Base-by-base conservation (phyloP, 2,888 invertebrate species). In the Melanostoma mellinum region DNA sequence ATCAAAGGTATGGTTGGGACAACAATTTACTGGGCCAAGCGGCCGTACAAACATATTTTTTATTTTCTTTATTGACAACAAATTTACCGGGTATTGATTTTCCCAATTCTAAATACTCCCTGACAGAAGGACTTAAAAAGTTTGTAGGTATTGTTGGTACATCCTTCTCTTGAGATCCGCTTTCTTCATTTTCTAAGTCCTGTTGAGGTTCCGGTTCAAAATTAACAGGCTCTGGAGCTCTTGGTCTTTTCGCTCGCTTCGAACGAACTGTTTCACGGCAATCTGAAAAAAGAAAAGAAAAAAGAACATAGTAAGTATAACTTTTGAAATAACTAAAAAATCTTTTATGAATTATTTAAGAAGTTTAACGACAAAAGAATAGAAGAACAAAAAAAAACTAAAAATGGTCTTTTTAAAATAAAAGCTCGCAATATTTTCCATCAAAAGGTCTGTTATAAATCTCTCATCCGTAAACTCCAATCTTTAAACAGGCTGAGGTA, bases 31-130 rank as follows among this genome's bases (percentile, higher is more conserved):
- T 20, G 20, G 20, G 20, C 20, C 20, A 20, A 1, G 1, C 20
- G 20, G 20, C 20, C 20, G 20, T 20, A 1, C 20, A 20, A 1
- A 20, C 30, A 52, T 52, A 52, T 52, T 36, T 35, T 35, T 32
- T 20, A 20, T 6, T 58, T 42, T n/a, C 32, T 38, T 40, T 40
- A 42, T 3, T 42, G 9, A 58, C 20, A 35, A 4, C 36, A 4
- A 88, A 89, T 93, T 92, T 92, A 96, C 97, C 96, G 88, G 97
- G 97, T 92, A 97, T 96, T 85, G 96, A 96, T 93, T 96, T 96
- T 88, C 97, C 97, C 87, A 97, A 93, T 92, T 97, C 96, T 86
- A 97, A 93, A 91, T 96, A 97, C 90, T 96, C 96, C 86, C 96
- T 93, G 52, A 97, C 97, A 0, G 96, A 96, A 50, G 96, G 96